Percentiles rank a stretch among this genome's conserved stretches.
Conservation (phyloP, 2,113 vertebrate species). For the Bos indicus region DNA sequence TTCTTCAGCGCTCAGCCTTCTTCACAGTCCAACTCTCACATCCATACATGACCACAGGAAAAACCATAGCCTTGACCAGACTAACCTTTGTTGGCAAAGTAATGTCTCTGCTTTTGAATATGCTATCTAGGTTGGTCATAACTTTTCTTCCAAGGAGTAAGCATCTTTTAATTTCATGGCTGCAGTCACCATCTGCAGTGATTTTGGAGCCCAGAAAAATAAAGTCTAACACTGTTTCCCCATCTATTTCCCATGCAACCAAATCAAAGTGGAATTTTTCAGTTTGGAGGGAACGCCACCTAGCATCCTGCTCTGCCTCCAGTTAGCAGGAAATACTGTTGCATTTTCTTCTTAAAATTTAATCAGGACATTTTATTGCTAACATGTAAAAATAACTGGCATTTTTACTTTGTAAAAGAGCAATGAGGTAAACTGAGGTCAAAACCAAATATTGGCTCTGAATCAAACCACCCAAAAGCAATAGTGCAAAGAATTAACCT, state of each 20-base stretch:
- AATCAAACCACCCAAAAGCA: slow-evolving; percentile 51
- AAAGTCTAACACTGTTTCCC: too few relatives aligned
- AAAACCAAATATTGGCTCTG: slow-evolving; percentile 24
- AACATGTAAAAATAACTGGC: neutral
- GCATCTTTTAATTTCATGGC: too few relatives aligned
- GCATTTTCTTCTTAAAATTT: slow-evolving; percentile 32
- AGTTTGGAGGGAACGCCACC: neutral
- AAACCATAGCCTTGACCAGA: too few relatives aligned
- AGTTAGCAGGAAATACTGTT: neutral
- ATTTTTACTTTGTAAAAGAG: slow-evolving; percentile 17
- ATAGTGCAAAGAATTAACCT: slow-evolving; percentile 20
- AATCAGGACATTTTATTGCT: neutral
- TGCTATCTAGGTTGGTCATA: too few relatives aligned
- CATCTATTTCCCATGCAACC: neutral
- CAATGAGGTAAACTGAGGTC: slow-evolving; percentile 61
- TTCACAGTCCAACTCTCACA: too few relatives aligned
- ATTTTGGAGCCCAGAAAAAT: too few relatives aligned
- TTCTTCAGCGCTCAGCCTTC: too few relatives aligned
- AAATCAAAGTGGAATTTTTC: neutral
- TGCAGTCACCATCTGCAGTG: too few relatives aligned
- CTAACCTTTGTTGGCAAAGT: too few relatives aligned
- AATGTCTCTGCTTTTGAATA: too few relatives aligned
- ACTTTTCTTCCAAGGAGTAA: too few relatives aligned
- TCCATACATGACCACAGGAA: too few relatives aligned
- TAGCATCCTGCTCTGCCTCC: neutral